A percentile compares a stretch with the other conserved stretches of the same genome.
Evolutionary conservation across 1,140 invertebrate species (phyloP).

Genomic region (Zaprionus nigranus): DNA sequence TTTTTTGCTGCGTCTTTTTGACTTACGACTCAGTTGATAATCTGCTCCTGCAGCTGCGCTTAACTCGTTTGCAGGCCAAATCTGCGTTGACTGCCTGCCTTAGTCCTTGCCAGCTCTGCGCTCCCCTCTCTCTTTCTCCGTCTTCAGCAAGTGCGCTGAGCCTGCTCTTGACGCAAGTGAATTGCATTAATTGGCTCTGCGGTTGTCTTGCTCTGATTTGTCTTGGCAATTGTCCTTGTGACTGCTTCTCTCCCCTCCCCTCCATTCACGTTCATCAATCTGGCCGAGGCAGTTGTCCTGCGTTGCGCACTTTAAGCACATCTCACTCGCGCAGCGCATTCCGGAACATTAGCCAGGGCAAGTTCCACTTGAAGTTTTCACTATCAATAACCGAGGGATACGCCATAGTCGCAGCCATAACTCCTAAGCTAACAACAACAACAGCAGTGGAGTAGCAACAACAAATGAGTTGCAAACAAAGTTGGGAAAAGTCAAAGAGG

Average conservation of each 20-base stretch:
- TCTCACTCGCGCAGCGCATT: slow-evolving; percentile 11
- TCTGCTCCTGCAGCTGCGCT: slow-evolving; percentile 52
- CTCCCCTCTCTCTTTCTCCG: not conserved
- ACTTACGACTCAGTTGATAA: slow-evolving; percentile 52
- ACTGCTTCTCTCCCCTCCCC: too few relatives aligned
- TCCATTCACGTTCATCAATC: not conserved
- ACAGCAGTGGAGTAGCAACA: not conserved
- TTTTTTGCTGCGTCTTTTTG: slow-evolving; percentile 21
- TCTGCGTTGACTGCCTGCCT: slow-evolving; percentile 29
- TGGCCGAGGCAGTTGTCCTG: not conserved
- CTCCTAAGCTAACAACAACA: slow-evolving; percentile 29
- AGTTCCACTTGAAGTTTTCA: slow-evolving; percentile 70
- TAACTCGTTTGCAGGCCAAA: slow-evolving; percentile 63
- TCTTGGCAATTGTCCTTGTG: not conserved
- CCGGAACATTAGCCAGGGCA: slow-evolving; percentile 73
- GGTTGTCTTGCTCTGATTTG: slow-evolving; percentile 21
- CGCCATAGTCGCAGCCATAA: slow-evolving; percentile 46
- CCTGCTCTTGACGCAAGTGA: slow-evolving; percentile 10
- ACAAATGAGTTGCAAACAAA: slow-evolving; percentile 48
- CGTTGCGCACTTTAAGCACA: slow-evolving; percentile 25
- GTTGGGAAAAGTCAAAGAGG: slow-evolving; percentile 50
- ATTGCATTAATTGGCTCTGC: slow-evolving; percentile 45
- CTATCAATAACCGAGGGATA: slow-evolving; percentile 72
- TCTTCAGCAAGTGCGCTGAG: not conserved
- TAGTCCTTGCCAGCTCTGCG: slow-evolving; percentile 4